Conservation (phyloP, 1,140 invertebrate genomes). For the Panonychus citri region DNA sequence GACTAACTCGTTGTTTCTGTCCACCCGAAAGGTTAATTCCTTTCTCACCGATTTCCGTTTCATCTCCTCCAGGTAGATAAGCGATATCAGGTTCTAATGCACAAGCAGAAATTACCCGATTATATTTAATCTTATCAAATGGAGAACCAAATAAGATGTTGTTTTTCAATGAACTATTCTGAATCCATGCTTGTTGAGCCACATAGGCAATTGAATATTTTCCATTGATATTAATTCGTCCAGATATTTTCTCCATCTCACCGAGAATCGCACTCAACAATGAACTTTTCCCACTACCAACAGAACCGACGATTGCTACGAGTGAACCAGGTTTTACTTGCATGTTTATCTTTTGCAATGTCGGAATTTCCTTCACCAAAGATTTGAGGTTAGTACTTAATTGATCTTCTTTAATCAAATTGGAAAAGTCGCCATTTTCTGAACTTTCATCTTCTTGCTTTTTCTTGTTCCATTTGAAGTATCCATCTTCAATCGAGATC, state of each 20-base stretch:
- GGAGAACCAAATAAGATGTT: constrained; percentile 25
- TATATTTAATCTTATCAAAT: constrained; percentile 23
- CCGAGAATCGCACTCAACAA: constrained; percentile 28
- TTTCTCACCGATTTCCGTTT: constrained; percentile 79
- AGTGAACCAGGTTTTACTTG: constrained; percentile 14
- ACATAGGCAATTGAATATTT: background rate
- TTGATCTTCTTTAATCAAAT: background rate
- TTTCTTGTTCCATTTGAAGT: background rate
- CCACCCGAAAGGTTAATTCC: constrained; percentile 11
- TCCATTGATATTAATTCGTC: constrained; percentile 17
- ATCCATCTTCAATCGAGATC: background rate
- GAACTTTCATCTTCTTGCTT: background rate
- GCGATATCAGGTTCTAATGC: constrained; percentile 17
- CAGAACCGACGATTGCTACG: constrained; percentile 28
- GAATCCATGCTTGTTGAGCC: background rate
- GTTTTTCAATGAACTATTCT: background rate
- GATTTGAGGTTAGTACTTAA: background rate
- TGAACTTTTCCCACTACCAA: constrained; percentile 28
- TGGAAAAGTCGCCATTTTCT: background rate
- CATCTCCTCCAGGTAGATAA: constrained; percentile 34
- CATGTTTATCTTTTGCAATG: constrained; percentile 13
- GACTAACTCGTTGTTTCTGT: constrained; percentile 15
- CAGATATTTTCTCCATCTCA: constrained; percentile 20
- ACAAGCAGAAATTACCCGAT: constrained; percentile 41
- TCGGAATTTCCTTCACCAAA: background rate